These are phyloP conservation scores for Dendrocincla fuliginosa DNA, from an alignment of 2,797 vertebrate genomes.

Conservation along the genomic window DNA sequence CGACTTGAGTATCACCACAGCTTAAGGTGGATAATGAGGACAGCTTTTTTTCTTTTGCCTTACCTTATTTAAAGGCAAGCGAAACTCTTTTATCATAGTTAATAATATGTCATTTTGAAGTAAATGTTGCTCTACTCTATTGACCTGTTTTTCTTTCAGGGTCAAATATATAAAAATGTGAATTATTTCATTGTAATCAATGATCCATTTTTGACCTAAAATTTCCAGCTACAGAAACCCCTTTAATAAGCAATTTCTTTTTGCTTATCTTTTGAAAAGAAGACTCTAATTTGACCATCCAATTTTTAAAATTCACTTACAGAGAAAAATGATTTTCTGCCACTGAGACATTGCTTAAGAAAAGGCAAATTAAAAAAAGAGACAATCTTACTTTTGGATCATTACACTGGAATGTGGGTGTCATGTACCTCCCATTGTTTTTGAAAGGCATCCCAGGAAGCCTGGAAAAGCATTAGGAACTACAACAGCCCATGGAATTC, in stretches of 20 bases:
- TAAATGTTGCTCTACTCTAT: not conserved
- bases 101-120: not conserved
- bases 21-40: not conserved
- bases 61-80: not conserved
- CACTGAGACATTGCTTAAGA: not conserved
- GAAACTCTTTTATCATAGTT: not conserved
- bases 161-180: not conserved
- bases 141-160: not conserved
- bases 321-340: not conserved
- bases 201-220: not conserved
- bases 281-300: not conserved
- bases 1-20: not conserved
- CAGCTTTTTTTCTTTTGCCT: not conserved
- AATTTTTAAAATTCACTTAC: not conserved
- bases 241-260: not conserved
- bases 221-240: not conserved
- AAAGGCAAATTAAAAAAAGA: not conserved
- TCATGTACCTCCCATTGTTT: not conserved
- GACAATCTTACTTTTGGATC: not conserved
- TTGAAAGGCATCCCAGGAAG: not conserved
- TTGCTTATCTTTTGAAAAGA: not conserved
- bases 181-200: not conserved
- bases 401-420: not conserved
- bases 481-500: not conserved
- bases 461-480: rapidly evolving